Evolutionary conservation across 2,113 vertebrate species (phyloP).

Genomic region (Orcinus orca): DNA sequence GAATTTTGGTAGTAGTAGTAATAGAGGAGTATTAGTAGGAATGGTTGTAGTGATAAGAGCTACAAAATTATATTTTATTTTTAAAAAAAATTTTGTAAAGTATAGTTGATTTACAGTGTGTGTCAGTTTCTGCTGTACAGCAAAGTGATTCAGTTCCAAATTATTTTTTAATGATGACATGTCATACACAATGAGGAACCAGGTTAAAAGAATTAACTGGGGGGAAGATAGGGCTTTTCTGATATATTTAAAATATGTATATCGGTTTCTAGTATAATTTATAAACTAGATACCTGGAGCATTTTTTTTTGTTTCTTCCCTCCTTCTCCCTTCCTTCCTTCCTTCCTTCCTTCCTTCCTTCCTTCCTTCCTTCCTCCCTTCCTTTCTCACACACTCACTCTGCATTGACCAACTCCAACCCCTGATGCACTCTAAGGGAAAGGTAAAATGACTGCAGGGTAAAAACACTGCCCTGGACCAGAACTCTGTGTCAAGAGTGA

Average conservation of each 20-base stretch:
- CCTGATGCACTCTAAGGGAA: background rate
- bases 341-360: rapidly evolving
- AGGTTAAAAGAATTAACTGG: background rate
- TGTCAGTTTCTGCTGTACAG: background rate
- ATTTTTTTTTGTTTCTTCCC: background rate
- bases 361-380: rapidly evolving
- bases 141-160: background rate
- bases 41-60: background rate
- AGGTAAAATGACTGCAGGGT: rapidly evolving
- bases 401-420: background rate
- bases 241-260: background rate
- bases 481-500: background rate
- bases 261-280: background rate
- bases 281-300: background rate
- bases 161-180: background rate
- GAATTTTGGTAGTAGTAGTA: background rate
- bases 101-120: background rate
- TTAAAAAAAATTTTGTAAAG: background rate
- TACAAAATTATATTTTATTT: background rate
- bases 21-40: background rate
- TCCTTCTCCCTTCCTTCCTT: rapidly evolving
- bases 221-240: background rate
- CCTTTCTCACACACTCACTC: rapidly evolving
- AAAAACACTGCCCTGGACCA: background rate
- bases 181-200: background rate